These are phyloP conservation scores for Papilio gigon DNA, from an alignment of 2,888 invertebrate genomes.

Conservation along the genomic window DNA sequence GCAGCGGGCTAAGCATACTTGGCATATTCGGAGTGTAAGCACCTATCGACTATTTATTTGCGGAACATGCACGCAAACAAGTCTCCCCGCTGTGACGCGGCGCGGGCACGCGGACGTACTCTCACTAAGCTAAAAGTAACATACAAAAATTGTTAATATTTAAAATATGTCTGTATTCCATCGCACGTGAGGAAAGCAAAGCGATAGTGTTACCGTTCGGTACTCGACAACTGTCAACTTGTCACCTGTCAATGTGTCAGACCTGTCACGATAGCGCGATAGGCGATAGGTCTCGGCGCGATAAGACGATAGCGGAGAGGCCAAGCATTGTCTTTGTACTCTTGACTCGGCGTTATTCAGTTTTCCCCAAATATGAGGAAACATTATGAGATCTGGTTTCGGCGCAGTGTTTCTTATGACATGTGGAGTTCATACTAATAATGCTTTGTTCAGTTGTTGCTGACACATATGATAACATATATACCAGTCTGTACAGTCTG, in stretches of 20 bases:
- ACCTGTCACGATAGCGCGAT: constrained; percentile 59
- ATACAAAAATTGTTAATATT: background rate
- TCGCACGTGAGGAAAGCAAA: constrained; percentile 5
- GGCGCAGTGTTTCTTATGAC: background rate
- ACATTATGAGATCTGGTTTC: background rate
- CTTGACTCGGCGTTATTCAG: background rate
- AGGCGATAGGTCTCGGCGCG: constrained; percentile 45
- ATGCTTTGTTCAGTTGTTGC: background rate
- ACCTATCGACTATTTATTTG: background rate
- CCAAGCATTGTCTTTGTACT: constrained; percentile 23
- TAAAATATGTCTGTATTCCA: constrained; percentile 4
- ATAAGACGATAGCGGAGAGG: constrained; percentile 43
- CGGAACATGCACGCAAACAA: background rate
- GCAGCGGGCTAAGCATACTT: background rate
- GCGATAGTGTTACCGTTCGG: constrained; percentile 25
- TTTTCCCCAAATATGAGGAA: background rate
- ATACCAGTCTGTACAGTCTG: background rate
- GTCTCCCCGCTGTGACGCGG: background rate
- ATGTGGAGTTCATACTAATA: background rate
- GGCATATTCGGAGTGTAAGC: constrained; percentile 2
- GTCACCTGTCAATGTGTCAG: constrained; percentile 68
- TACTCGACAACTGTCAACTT: constrained; percentile 62
- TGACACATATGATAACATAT: background rate
- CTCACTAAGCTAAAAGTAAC: background rate
- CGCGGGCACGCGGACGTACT: background rate